A percentile compares a stretch with the other conserved stretches of the same genome.
Conservation (phyloP, 2,888 invertebrate species). For the Leptopilina myrica region DNA sequence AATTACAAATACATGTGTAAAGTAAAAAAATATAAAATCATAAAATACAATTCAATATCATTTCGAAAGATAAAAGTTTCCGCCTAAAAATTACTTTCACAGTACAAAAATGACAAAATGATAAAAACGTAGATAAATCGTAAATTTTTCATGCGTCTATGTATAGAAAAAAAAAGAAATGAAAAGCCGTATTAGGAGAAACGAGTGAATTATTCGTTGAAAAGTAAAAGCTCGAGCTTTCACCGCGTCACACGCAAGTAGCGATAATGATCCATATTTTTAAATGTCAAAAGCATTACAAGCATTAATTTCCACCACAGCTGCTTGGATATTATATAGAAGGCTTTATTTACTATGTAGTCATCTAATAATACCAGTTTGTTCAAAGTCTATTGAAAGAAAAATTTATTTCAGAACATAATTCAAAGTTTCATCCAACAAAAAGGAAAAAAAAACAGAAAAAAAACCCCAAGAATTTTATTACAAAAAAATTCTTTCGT, state of each 20-base stretch:
- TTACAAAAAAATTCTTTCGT: not conserved
- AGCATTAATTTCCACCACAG: conserved; percentile 10
- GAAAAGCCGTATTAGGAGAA: not conserved
- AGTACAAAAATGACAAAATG: not conserved
- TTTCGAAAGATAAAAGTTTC: too few relatives aligned
- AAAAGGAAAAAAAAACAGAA: not conserved
- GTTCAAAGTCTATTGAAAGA: not conserved
- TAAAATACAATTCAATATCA: not conserved
- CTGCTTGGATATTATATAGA: not conserved
- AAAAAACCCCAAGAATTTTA: not conserved
- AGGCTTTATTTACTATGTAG: conserved; percentile 10
- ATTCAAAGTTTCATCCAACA: not conserved
- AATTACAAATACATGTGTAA: not conserved
- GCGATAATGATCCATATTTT: conserved; percentile 29
- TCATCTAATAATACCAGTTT: conserved; percentile 10
- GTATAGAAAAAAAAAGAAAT: not conserved
- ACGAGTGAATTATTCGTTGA: conserved; percentile 23
- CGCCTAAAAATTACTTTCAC: too few relatives aligned
- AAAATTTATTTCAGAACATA: not conserved
- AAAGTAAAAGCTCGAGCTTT: conserved; percentile 10
- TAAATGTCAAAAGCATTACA: conserved; percentile 30
- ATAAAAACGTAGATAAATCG: not conserved
- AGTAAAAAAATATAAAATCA: not conserved
- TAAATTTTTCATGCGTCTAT: not conserved
- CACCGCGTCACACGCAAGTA: conserved; percentile 12